A percentile compares a stretch with the other conserved stretches of the same genome.
phyloP scores from a whole-genome alignment of 2,113 vertebrate species.

The Ginglymostoma cirratum region DNA sequence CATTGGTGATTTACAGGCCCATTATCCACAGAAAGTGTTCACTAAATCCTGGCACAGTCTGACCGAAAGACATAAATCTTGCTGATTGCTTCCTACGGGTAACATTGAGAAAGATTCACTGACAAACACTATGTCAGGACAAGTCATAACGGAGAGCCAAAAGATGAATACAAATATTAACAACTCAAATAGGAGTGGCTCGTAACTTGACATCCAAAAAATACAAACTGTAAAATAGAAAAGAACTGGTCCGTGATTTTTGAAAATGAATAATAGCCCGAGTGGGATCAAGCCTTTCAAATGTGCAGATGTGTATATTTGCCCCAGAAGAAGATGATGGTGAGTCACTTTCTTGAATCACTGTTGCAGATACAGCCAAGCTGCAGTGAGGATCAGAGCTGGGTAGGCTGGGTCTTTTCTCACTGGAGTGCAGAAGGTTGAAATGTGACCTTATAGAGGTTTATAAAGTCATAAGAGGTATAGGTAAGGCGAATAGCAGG shows the following conservation, averaged over 20 bases:
- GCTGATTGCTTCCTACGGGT: neutral
- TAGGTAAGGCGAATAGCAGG: too few species aligned
- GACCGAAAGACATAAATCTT: neutral
- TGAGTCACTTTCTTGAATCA: neutral
- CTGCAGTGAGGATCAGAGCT: too few species aligned
- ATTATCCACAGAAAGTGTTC: neutral
- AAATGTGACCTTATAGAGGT: too few species aligned
- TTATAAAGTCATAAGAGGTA: too few species aligned
- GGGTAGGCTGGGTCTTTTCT: too few species aligned
- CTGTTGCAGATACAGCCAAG: too few species aligned
- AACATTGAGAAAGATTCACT: neutral
- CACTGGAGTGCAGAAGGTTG: too few species aligned
- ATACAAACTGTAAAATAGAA: neutral
- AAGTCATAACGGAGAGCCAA: neutral
- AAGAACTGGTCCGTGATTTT: neutral
- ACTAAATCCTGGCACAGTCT: neutral
- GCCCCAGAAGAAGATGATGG: neutral
- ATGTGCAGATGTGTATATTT: neutral
- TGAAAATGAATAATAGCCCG: neutral
- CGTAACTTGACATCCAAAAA: neutral
- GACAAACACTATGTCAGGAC: neutral
- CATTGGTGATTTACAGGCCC: neutral
- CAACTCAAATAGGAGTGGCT: neutral
- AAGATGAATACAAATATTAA: neutral
- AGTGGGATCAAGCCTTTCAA: too few species aligned